A percentile compares a stretch with the other conserved stretches of the same genome.
phyloP scores from a whole-genome alignment of 1,140 invertebrate genomes.

The Trachymyrmex cornetzi region DNA sequence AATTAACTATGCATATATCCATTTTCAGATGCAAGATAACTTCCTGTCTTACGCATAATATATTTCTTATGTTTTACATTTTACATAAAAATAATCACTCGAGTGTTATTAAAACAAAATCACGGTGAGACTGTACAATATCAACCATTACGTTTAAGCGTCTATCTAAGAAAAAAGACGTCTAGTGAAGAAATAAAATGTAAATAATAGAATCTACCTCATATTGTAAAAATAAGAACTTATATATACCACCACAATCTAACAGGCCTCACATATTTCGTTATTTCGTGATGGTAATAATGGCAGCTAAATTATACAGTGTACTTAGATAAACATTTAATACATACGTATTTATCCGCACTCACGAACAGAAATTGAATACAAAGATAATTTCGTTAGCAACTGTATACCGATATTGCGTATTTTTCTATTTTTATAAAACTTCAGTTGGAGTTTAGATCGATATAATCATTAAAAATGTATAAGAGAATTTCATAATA shows the following conservation, averaged over 20 bases:
- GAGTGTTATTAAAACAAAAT: conserved; percentile 20
- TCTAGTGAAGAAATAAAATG: conserved; percentile 22
- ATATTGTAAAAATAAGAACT: conserved; percentile 60
- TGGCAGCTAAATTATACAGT: conserved; percentile 65
- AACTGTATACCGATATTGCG: not conserved
- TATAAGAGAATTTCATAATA: not conserved
- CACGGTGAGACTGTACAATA: conserved; percentile 34
- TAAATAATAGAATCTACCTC: conserved; percentile 33
- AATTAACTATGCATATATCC: conserved; percentile 54
- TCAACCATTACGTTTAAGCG: not conserved
- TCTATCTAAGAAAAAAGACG: conserved; percentile 38
- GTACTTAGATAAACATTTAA: conserved; percentile 59
- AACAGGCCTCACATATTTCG: conserved; percentile 14
- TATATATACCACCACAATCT: conserved; percentile 31
- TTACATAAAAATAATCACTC: conserved; percentile 39
- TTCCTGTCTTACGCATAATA: not conserved
- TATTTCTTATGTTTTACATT: conserved; percentile 48
- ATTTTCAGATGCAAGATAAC: conserved; percentile 12
- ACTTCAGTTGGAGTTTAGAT: not conserved
- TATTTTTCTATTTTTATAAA: conserved; percentile 4
- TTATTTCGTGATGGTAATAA: conserved; percentile 38
- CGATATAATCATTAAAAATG: not conserved
- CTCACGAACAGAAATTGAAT: conserved; percentile 5
- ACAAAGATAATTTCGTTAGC: not conserved
- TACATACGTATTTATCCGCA: conserved; percentile 36